Evolutionary conservation across 2,797 vertebrate species (phyloP), one percentile per base, ranked within the genome.

Genomic region (Chelonia mydas): DNA sequence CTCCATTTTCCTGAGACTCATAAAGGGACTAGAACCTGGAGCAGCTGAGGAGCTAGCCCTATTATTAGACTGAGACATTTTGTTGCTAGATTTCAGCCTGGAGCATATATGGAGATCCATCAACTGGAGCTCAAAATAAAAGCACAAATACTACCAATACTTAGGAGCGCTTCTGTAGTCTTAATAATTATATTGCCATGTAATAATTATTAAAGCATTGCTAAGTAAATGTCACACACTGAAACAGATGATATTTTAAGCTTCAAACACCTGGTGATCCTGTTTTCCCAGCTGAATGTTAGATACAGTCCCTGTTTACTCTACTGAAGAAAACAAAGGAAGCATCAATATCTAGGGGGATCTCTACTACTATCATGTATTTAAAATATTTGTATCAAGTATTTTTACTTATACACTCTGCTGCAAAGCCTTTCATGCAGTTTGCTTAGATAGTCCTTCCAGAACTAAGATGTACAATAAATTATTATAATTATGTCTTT

Each of bases 191-290:
- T 25, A 84, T 57, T 84, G n/a, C 21, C 61, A 41, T 23, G 2
- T 12, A 93, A 93, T 45, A 87, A 93, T 76, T 61, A 91, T 87
- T 61, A 28, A 41, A 54, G 59, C 25, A 68, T 2, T 88, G 86
- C 55, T 90, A 88, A 90, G 78, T 81, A 87, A 59, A 91, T 89
- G 90, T 89, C 33, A 61, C 33, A 83, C 59, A 54, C 68, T 27
- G 76, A 84, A 96, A 91, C 84, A 94, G 54, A 77, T 37, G 5
- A 90, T 84, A 21, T 84, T 95, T 76, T 81, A 93, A 49, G 68
- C 5, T 84, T 90, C 16, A 74, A 59, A 87, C 53, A 88, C 77
- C 31, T 92, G 76, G 59, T 86, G 25, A 53, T 87, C 74, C 65
- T 90, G 68, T 84, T 87, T 86, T 47, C 0, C 25, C 28, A 85